Conservation (phyloP, 2,797 vertebrate genomes). For the Threskiornis aethiopicus region DNA sequence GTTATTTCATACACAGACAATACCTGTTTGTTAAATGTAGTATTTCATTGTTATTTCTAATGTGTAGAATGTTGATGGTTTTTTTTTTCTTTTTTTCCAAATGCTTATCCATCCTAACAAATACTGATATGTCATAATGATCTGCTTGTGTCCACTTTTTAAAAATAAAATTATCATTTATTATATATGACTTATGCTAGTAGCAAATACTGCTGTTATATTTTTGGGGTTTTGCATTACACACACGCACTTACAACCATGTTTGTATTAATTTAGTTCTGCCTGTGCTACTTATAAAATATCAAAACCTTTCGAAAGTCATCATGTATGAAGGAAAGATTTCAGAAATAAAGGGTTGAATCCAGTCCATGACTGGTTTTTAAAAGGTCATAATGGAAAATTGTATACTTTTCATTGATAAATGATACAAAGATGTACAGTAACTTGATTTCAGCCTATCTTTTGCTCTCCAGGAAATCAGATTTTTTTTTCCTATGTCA, state of each 20-base stretch:
- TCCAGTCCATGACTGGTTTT: background rate
- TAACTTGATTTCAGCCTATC: background rate
- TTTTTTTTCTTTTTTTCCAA: background rate
- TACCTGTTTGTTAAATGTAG: background rate
- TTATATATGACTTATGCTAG: background rate
- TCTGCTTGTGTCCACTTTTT: background rate
- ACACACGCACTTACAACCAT: background rate
- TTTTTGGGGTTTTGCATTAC: accelerated
- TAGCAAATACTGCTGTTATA: background rate
- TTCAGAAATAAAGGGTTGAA: background rate
- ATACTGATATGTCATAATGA: background rate
- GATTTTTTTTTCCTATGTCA: background rate
- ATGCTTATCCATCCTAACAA: background rate
- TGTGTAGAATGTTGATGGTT: background rate
- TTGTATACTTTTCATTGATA: background rate
- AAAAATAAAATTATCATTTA: background rate
- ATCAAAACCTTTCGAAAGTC: background rate
- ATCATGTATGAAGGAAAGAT: background rate
- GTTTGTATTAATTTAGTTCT: background rate
- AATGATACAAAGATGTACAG: background rate
- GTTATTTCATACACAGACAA: background rate
- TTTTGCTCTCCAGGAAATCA: background rate
- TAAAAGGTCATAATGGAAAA: background rate
- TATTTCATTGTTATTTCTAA: background rate
- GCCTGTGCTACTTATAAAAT: background rate